Evolutionary conservation across 2,888 invertebrate species (phyloP).

Genomic region (Torymus tubicola): DNA sequence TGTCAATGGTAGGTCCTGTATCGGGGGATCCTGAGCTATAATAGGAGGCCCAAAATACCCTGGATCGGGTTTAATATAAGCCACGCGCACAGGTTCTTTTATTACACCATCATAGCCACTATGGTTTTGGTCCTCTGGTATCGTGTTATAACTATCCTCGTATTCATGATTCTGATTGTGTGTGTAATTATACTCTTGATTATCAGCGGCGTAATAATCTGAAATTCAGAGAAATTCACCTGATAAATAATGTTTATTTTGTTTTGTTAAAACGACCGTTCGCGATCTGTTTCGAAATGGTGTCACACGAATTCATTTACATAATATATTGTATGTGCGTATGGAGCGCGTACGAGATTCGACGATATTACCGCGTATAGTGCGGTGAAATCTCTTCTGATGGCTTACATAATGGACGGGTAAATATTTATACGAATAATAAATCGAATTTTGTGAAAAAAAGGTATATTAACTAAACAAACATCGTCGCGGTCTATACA

Average conservation of each 20-base stretch:
- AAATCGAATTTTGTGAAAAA: too few species aligned
- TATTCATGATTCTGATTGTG: conserved; percentile 40
- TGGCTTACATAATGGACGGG: too few species aligned
- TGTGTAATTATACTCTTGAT: conserved; percentile 32
- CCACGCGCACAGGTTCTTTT: conserved; percentile 11
- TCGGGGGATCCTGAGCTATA: not conserved
- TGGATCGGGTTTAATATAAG: conserved; percentile 12
- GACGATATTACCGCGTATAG: too few species aligned
- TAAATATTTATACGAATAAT: too few species aligned
- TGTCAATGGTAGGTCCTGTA: not conserved
- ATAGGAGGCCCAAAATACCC: conserved; percentile 29
- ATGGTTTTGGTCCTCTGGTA: conserved; percentile 28
- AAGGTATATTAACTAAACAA: too few species aligned
- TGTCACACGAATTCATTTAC: too few species aligned
- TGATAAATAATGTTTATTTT: not conserved
- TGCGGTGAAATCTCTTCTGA: too few species aligned
- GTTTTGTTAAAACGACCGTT: too few species aligned
- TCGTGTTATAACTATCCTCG: conserved; percentile 43
- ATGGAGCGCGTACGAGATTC: too few species aligned
- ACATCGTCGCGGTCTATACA: too few species aligned
- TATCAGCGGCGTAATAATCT: conserved; percentile 34
- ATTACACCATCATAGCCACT: not conserved
- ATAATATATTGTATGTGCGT: too few species aligned
- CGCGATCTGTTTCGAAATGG: too few species aligned
- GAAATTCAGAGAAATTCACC: not conserved